Evolutionary conservation across 1,140 invertebrate genomes (phyloP), one percentile per base, ranked within the genome.

Genomic region (Calephelis virginiensis): DNA sequence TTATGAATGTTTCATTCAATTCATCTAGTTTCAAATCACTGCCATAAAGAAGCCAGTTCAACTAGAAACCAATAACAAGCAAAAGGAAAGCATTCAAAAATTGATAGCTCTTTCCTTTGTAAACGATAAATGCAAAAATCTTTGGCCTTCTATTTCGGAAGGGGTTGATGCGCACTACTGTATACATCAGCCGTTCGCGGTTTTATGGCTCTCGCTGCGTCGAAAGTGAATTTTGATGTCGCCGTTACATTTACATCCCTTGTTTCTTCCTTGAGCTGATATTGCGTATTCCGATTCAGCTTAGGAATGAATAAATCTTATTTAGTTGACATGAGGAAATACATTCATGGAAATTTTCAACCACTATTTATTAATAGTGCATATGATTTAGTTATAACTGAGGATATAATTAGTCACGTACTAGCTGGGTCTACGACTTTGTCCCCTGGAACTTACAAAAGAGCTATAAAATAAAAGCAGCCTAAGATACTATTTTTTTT

Each of bases 151-250:
- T 45, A 28, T 61, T 67, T 45, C 50, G 47, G 69, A 69, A 64
- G 67, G 75, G 70, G 70, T 73, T 68, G 70, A 70, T 60, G 63
- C 71, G 68, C 70, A 72, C 53, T 56, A 56, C 53, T 37, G 53
- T 12, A 67, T 49, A 64, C 64, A 69, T 13, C 43, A 43, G 40
- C 9, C 56, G 67, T 72, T 67, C 62, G 63, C 69, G 70, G 67
- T 61, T 71, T 76, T 77, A 75, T 76, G 70, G 66, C 70, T 62
- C 72, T 68, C 61, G 66, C 70, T 75, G 70, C 75, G 70, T 64
- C 64, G 74, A 76, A 82, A 82, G 80, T 80, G 80, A 78, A 78
- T 82, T 82, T 82, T 80, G 80, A 82, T 82, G 76, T 62, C 74
- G 70, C 64, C 47, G 48, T 74, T 71, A 67, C 56, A 68, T 49